A percentile compares a stretch with the other conserved stretches of the same genome.
Conservation (phyloP, 2,888 invertebrate species). For the Sesamia inferens region DNA sequence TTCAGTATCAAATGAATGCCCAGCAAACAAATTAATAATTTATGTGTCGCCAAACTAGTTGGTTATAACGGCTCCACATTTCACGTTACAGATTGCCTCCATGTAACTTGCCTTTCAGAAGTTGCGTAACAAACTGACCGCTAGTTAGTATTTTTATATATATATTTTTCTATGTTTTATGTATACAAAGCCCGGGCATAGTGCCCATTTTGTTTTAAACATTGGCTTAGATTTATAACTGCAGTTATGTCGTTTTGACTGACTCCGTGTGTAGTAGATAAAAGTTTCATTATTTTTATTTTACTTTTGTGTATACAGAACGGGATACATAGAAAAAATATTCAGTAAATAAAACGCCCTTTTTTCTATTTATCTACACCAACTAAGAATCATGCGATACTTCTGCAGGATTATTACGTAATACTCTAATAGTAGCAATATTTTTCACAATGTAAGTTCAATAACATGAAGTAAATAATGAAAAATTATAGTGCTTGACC, state of each 20-base stretch:
- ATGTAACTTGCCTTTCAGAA: slow-evolving; percentile 55
- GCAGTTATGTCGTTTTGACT: slow-evolving; percentile 51
- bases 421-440: not conserved
- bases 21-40: slow-evolving; percentile 42
- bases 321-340: not conserved
- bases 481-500: too few relatives aligned
- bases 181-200: slow-evolving; percentile 47
- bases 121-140: slow-evolving; percentile 52
- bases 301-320: slow-evolving; percentile 3
- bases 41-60: slow-evolving; percentile 37
- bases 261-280: slow-evolving; percentile 17
- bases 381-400: too few relatives aligned
- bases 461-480: not conserved
- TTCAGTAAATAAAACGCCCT: slow-evolving; percentile 2
- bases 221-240: slow-evolving; percentile 57
- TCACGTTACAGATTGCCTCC: slow-evolving; percentile 23
- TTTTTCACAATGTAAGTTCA: not conserved
- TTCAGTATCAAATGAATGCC: slow-evolving; percentile 4
- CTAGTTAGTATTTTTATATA: slow-evolving; percentile 29
- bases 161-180: slow-evolving; percentile 41
- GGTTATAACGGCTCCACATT: slow-evolving; percentile 26
- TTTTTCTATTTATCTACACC: not conserved
- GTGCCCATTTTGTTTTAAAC: slow-evolving; percentile 63
- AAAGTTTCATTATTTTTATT: slow-evolving; percentile 1
- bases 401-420: too few relatives aligned